Evolutionary conservation across 2,113 vertebrate species (phyloP).

Genomic region (Brachypteracias leptosomus): DNA sequence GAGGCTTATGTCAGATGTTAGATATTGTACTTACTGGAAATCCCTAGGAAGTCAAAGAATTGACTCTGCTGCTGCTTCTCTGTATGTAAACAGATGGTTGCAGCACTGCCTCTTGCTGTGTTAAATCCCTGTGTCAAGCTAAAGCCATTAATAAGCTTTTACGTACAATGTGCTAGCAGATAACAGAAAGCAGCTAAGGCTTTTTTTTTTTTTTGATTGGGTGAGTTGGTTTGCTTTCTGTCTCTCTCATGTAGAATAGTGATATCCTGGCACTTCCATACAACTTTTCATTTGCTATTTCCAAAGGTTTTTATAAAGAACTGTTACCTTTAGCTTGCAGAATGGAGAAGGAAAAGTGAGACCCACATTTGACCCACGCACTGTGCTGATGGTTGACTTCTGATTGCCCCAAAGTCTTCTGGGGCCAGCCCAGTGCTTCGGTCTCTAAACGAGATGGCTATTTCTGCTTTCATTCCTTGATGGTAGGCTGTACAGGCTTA

Average conservation of each 20-base stretch:
- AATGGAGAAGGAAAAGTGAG: not conserved
- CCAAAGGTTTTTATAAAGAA: not conserved
- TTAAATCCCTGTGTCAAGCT: not conserved
- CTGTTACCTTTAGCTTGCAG: not conserved
- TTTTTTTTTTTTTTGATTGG: not conserved
- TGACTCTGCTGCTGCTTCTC: not conserved
- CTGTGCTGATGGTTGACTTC: not conserved
- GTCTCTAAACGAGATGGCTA: not conserved
- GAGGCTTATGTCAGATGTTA: not conserved
- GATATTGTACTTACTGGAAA: not conserved
- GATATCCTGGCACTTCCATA: not conserved
- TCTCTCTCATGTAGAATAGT: not conserved
- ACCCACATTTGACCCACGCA: rapidly evolving
- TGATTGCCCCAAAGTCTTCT: not conserved
- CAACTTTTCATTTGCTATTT: not conserved
- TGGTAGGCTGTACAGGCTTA: not conserved
- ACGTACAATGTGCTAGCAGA: not conserved
- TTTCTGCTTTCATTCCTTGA: not conserved
- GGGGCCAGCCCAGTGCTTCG: not conserved
- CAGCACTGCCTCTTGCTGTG: not conserved
- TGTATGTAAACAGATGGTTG: not conserved
- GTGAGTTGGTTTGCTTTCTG: not conserved
- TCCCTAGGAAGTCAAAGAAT: not conserved
- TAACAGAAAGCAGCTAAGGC: not conserved
- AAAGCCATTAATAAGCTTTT: not conserved